Base-by-base conservation (phyloP, 2,797 vertebrate genomes). In the Netta rufina region DNA sequence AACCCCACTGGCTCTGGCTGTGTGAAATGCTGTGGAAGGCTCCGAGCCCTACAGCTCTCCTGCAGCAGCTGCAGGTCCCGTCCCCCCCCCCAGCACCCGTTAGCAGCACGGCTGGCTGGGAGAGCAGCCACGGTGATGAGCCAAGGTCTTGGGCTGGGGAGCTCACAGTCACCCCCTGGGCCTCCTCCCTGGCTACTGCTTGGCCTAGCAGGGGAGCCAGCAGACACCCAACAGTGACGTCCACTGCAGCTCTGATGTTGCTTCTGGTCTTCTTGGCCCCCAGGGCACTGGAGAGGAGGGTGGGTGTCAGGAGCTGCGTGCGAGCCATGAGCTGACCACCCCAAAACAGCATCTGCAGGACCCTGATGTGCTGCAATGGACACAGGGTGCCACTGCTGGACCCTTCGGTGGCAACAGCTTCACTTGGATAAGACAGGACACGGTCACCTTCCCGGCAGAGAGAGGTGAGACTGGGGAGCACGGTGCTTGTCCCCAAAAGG, bases 341-440 rank as follows among this genome's bases (percentile, higher is more conserved):
- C 47, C 70, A 10, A 3, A 60, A 20, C 13, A 57, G 58, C 58
- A 27, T n/a, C 70, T 16, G 56, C 82, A 27, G 43, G 22, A 47
- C n/a, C 32, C 74, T 11, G 28, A 28, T 13, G 28, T 32, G 39
- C 39, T 65, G 4, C 39, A 7, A 5, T 65, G 70, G 57, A 1
- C 69, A 16, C 0, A 0, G 65, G 3, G 3, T 47, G 39, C 16
- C 70, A 78, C 24, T 43, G 6, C 53, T 8, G 1, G 64, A 66
- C 36, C 38, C 33, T 0, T 16, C 2, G 0, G 9, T 12, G 45
- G 51, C 33, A 6, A 33, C 0, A 1, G 5, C 67, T 72, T 53
- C 28, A 27, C n/a, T 79, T 28, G 25, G 51, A 12, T 27, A 16
- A 19, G n/a, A 32, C 1, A 19, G 60, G 43, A 56, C 6, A 18